Evolutionary conservation across 2,797 vertebrate species (phyloP).

Genomic region (Poecilia wingei): DNA sequence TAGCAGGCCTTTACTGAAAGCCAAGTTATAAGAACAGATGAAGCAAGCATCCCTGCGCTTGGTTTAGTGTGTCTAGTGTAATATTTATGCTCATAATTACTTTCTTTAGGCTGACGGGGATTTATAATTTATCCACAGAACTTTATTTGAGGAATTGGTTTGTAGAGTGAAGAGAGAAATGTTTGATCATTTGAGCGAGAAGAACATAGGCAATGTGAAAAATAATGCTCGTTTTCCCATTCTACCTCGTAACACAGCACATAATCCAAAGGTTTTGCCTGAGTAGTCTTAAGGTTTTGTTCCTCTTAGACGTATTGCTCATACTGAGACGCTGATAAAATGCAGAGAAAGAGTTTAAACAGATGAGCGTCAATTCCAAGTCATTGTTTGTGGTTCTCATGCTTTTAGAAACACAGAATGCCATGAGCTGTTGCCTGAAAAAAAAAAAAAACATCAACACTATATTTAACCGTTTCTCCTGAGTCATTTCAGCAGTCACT

Average conservation of each 20-base stretch:
- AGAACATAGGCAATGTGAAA: conserved; percentile 11
- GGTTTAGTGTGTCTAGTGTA: conserved; percentile 19
- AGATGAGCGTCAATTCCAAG: conserved; percentile 12
- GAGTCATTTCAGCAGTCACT: background rate
- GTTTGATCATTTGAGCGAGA: conserved; percentile 21
- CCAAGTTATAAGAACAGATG: conserved; percentile 39
- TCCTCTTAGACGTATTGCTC: conserved; percentile 18
- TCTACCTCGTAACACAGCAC: conserved; percentile 31
- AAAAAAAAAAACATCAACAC: background rate
- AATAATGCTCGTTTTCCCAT: conserved; percentile 20
- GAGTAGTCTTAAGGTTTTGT: conserved; percentile 13
- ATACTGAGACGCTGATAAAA: conserved; percentile 4
- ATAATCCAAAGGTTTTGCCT: background rate
- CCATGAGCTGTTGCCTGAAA: background rate
- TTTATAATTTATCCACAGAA: conserved; percentile 37
- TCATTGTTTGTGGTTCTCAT: background rate
- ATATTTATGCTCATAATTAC: conserved; percentile 47
- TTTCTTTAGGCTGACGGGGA: conserved; percentile 21
- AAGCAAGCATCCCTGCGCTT: conserved; percentile 28
- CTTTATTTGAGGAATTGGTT: conserved; percentile 29
- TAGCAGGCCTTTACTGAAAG: conserved; percentile 48
- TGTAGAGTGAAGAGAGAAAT: conserved; percentile 9
- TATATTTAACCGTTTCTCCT: background rate
- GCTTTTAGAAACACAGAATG: background rate
- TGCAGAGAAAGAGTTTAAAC: background rate